Evolutionary conservation across 2,888 invertebrate species (phyloP).

Genomic region (Myopa testacea): DNA sequence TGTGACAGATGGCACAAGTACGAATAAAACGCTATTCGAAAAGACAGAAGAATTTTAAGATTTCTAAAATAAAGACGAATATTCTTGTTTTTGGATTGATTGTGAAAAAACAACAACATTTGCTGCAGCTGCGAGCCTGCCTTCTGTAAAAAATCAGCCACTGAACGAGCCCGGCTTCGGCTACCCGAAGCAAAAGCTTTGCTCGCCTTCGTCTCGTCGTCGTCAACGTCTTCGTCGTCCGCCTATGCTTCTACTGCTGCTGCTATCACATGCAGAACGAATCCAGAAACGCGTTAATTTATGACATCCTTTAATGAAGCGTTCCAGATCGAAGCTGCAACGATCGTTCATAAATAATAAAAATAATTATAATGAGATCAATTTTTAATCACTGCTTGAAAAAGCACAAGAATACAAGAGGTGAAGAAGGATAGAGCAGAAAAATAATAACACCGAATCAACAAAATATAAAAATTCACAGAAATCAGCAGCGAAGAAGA

Average conservation of each 20-base stretch:
- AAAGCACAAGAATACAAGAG: neutral
- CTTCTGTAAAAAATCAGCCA: no score
- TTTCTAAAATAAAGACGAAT: no score
- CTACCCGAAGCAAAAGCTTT: no score
- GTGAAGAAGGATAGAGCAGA: neutral
- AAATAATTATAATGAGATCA: slow-evolving; percentile 64
- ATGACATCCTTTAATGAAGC: slow-evolving; percentile 40
- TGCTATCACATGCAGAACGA: neutral
- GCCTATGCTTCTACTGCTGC: neutral
- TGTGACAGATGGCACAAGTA: neutral
- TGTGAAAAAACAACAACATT: no score
- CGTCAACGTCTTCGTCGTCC: no score
- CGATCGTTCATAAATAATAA: slow-evolving; percentile 64
- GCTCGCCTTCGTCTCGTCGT: no score
- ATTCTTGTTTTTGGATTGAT: no score
- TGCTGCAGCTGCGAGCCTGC: no score
- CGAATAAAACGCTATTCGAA: neutral
- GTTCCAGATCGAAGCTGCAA: slow-evolving; percentile 48
- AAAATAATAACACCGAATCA: no score
- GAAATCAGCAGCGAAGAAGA: neutral
- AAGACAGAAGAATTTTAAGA: neutral
- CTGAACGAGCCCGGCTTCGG: no score
- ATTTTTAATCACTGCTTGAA: slow-evolving; percentile 58
- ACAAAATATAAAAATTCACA: neutral
- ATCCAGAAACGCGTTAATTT: slow-evolving; percentile 31